Evolutionary conservation across 2,113 vertebrate genomes (phyloP).

Genomic region (Ameiurus melas): DNA sequence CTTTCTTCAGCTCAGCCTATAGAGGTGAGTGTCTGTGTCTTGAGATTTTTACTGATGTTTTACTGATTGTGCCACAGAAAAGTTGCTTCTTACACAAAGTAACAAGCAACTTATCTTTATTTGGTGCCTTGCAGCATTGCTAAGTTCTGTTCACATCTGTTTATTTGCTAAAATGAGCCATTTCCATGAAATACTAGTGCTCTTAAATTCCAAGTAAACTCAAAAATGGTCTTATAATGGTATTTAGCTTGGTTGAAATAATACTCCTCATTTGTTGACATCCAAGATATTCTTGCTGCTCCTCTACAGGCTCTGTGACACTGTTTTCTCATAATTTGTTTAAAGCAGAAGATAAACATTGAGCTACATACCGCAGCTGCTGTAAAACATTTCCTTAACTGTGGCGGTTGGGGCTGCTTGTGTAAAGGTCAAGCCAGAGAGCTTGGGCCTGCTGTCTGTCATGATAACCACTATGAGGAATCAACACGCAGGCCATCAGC

Average conservation of each 20-base stretch:
- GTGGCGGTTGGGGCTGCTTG: constrained; percentile 47
- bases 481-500: constrained; percentile 23
- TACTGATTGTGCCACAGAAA: background rate
- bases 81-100: background rate
- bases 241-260: background rate
- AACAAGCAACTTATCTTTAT: background rate
- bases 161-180: background rate
- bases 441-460: constrained; percentile 41
- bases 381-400: constrained; percentile 56
- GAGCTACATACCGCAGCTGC: constrained; percentile 52
- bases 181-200: constrained; percentile 15
- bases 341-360: constrained; percentile 45
- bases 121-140: background rate
- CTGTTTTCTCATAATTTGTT: constrained; percentile 55
- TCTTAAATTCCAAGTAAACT: background rate
- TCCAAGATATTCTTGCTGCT: constrained; percentile 32
- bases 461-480: constrained; percentile 20
- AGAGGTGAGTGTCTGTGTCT: constrained; percentile 68
- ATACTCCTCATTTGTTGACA: constrained; percentile 13
- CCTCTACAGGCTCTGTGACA: constrained; percentile 40
- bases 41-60: background rate
- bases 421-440: constrained; percentile 54
- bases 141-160: background rate
- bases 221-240: constrained; percentile 13
- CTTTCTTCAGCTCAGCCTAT: constrained; percentile 64